A percentile compares a stretch with the other conserved stretches of the same genome.
These are phyloP conservation scores for Ochotona princeps DNA, from an alignment of 2,113 vertebrate species.

Conservation along the genomic window DNA sequence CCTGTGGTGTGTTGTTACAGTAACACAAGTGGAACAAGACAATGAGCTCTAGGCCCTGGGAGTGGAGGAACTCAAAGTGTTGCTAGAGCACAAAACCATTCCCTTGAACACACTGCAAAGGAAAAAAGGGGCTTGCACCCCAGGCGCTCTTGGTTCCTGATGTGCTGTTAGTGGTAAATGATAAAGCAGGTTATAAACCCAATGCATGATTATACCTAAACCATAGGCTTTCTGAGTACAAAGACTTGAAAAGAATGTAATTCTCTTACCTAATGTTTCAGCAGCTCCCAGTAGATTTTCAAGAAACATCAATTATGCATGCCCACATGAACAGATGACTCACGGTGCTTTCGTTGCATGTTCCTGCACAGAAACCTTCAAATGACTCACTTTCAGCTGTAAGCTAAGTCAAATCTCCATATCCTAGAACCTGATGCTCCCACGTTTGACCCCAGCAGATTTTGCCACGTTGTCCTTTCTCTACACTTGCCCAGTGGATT, in stretches of 20 bases:
- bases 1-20: neutral
- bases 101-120: neutral
- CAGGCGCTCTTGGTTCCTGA: neutral
- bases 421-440: neutral
- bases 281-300: neutral
- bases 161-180: neutral
- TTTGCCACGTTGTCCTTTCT: neutral
- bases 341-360: neutral
- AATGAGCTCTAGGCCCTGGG: too few relatives aligned
- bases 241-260: neutral
- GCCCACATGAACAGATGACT: neutral
- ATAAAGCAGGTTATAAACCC: neutral
- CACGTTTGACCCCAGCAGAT: neutral
- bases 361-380: neutral
- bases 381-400: neutral
- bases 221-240: neutral
- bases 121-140: neutral
- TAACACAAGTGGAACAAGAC: neutral
- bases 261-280: neutral
- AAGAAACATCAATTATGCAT: neutral
- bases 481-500: neutral
- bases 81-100: neutral
- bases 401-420: neutral
- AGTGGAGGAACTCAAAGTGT: neutral
- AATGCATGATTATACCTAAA: neutral